phyloP scores from a whole-genome alignment of 2,888 invertebrate genomes.

The Flexamia atlantica region DNA sequence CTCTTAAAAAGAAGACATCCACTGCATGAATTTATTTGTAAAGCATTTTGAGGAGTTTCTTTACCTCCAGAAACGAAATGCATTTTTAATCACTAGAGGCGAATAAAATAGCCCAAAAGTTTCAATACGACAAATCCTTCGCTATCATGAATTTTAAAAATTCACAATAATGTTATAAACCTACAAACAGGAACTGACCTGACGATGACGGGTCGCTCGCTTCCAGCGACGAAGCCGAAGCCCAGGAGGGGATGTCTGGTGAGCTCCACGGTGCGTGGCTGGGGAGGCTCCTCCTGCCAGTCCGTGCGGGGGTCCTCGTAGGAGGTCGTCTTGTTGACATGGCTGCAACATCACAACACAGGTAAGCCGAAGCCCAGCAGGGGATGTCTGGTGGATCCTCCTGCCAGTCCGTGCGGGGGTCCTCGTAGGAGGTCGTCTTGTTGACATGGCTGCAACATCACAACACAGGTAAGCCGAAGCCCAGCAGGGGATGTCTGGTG shows the following conservation, averaged over 20 bases:
- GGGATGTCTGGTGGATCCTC: slow-evolving; percentile 87
- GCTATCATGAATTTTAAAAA: no score
- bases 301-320: slow-evolving; percentile 88
- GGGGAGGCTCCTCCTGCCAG: slow-evolving; percentile 84
- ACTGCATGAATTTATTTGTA: no score
- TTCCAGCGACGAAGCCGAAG: slow-evolving; percentile 97
- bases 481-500: slow-evolving; percentile 87
- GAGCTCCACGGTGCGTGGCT: slow-evolving; percentile 87
- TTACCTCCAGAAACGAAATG: no score
- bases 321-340: slow-evolving; percentile 93
- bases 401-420: slow-evolving; percentile 81
- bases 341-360: slow-evolving; percentile 76
- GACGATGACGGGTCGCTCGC: slow-evolving; percentile 94
- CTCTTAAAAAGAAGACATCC: no score
- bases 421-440: slow-evolving; percentile 95
- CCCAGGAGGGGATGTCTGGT: slow-evolving; percentile 88
- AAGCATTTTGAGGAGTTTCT: no score
- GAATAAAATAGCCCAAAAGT: no score
- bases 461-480: slow-evolving; percentile 85
- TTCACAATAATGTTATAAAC: no score
- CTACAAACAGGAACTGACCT: no score
- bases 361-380: slow-evolving; percentile 70
- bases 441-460: slow-evolving; percentile 84
- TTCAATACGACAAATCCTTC: no score
- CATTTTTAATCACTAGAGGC: no score